phyloP scores from a whole-genome alignment of 2,113 vertebrate genomes.

The Aspidoscelis tigris region DNA sequence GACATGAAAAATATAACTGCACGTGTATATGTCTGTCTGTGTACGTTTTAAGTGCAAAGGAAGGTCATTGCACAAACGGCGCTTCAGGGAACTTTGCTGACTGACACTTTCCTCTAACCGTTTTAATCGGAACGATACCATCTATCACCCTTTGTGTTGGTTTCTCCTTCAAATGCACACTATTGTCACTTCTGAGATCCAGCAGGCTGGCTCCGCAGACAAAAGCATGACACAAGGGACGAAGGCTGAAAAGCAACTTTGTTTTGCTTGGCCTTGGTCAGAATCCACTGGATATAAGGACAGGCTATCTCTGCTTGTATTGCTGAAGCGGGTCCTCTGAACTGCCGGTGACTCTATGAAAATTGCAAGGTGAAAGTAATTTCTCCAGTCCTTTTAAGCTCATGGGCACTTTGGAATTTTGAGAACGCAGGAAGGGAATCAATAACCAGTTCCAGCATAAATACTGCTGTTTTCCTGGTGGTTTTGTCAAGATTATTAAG shows the following conservation, averaged over 20 bases:
- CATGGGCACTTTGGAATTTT: too few species aligned
- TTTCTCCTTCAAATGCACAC: constrained; percentile 62
- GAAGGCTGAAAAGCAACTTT: constrained; percentile 28
- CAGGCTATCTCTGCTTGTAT: constrained; percentile 8
- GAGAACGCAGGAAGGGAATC: too few species aligned
- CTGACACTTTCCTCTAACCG: constrained; percentile 63
- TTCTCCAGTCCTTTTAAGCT: too few species aligned
- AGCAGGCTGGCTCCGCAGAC: constrained; percentile 50
- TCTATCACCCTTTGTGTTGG: constrained; percentile 68
- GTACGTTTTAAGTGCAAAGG: constrained; percentile 35
- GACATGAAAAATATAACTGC: constrained; percentile 1
- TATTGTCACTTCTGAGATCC: constrained; percentile 56
- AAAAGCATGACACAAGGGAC: constrained; percentile 59
- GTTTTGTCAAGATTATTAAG: too few species aligned
- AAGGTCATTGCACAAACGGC: constrained; percentile 43
- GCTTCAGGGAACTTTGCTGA: constrained; percentile 69
- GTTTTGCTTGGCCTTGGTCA: constrained; percentile 38
- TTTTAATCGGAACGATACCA: constrained; percentile 66
- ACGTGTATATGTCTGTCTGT: too few species aligned
- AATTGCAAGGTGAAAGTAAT: background rate
- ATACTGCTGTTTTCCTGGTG: too few species aligned
- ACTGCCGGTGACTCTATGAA: constrained; percentile 12
- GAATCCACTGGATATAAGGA: constrained; percentile 22
- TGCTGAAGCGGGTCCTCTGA: background rate
- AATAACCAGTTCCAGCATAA: too few species aligned